A percentile compares a stretch with the other conserved stretches of the same genome.
These are phyloP conservation scores for Pseudochirops cupreus DNA, from an alignment of 2,797 vertebrate genomes.

Conservation along the genomic window DNA sequence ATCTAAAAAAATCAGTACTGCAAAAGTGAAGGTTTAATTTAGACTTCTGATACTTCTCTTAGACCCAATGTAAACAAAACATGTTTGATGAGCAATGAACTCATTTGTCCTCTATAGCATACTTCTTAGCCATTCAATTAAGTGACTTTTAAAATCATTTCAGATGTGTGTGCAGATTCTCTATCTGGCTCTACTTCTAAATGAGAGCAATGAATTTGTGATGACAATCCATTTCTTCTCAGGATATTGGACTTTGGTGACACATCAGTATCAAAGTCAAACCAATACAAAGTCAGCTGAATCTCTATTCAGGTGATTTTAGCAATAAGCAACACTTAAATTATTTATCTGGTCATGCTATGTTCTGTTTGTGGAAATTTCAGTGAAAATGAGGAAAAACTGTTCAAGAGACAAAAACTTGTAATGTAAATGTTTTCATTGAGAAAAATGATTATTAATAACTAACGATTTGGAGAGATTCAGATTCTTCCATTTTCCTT, in stretches of 20 bases:
- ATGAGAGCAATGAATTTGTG: constrained; percentile 51
- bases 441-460: neutral
- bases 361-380: constrained; percentile 9
- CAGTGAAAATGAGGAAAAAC: neutral
- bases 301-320: constrained; percentile 52
- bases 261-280: constrained; percentile 32
- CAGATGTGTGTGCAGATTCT: constrained; percentile 50
- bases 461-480: neutral
- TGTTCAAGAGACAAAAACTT: neutral
- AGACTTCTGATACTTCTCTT: constrained; percentile 6
- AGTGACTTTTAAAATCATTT: constrained; percentile 62
- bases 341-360: constrained; percentile 37
- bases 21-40: constrained; percentile 54
- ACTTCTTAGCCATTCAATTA: constrained; percentile 37
- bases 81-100: constrained; percentile 34
- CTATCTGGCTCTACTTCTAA: constrained; percentile 51
- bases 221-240: constrained; percentile 49
- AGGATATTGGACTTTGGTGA: constrained; percentile 15
- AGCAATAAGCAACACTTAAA: neutral
- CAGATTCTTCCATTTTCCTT: neutral
- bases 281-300: constrained; percentile 14
- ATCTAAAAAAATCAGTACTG: constrained; percentile 61
- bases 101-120: constrained; percentile 22
- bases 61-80: constrained; percentile 36
- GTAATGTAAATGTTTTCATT: neutral